Base-by-base conservation (phyloP, 1,140 invertebrate genomes). In the Sogatella furcifera region DNA sequence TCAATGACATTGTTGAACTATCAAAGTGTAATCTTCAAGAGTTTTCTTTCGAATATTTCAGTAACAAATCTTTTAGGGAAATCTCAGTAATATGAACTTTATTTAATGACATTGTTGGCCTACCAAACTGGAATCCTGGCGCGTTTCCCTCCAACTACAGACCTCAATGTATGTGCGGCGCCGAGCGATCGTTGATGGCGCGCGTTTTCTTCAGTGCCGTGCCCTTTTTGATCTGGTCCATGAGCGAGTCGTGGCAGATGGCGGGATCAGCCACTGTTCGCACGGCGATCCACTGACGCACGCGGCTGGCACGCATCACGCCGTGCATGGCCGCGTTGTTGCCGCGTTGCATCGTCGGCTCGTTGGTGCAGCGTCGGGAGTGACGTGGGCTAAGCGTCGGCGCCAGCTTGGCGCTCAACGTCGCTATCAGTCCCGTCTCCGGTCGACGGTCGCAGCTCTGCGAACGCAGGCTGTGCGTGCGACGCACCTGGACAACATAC, bases 151-250 rank as follows among this genome's bases (percentile, higher is more conserved):
- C n/a, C n/a, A n/a, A 31, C 31, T 31, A 31, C 5, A 31, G 10
- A 10, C 10, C 5, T 46, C 5, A 56, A 24, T 81, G 81, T 67
- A 84, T 84, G 71, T 81, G 79, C n/a, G 84, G 84, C 15, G 83
- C 82, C 52, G 84, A 85, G 52, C 84, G 76, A 67, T 84, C 82
- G 73, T 83, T 83, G 67, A 80, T 77, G 43, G 77, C 74, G 69
- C 78, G 81, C 63, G 83, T 88, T 64, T 85, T 80, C 46, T 80
- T 84, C 54, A 94, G 72, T 5, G 84, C 84, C 2, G 88, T 90
- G 24, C 90, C 90, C 44, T 85, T 80, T 69, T 90, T 86, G 49
- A 95, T 94, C 69, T 95, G 91, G 77, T 94, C 90, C 89, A 94
- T 91, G 0, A 95, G 75, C 3, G 81, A 82, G 62, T 82, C 81